Evolutionary conservation across 2,888 invertebrate genomes (phyloP).

Genomic region (Melanargia galathea): DNA sequence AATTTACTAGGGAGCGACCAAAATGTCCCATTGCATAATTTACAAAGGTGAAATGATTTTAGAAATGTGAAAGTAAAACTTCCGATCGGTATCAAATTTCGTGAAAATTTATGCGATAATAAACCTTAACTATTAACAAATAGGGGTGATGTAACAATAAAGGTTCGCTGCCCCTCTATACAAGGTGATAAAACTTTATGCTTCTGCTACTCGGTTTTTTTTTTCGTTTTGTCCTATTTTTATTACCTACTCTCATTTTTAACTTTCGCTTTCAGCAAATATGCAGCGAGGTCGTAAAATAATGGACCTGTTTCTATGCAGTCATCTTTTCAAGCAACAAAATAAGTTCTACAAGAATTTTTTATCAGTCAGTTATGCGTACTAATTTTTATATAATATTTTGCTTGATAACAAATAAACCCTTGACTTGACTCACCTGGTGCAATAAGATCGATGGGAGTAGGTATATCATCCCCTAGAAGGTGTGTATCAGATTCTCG

Average conservation of each 20-base stretch:
- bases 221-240: constrained; percentile 51
- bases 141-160: constrained; percentile 2
- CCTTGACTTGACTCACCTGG: too few species aligned
- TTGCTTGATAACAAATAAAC: too few species aligned
- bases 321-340: constrained; percentile 8
- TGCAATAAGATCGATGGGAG: too few species aligned
- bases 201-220: constrained; percentile 56
- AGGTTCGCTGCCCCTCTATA: constrained; percentile 32
- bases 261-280: constrained; percentile 47
- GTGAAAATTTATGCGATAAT: constrained; percentile 1
- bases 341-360: background rate
- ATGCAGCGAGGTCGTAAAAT: constrained; percentile 24
- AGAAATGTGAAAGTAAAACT: constrained; percentile 67
- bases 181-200: constrained; percentile 52
- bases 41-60: constrained; percentile 44
- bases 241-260: constrained; percentile 47
- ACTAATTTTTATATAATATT: too few species aligned
- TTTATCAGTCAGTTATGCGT: background rate
- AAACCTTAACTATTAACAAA: background rate
- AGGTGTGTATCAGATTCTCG: too few species aligned
- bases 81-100: constrained; percentile 25
- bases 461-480: too few species aligned
- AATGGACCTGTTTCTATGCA: constrained; percentile 10
- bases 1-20: constrained; percentile 35
- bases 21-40: constrained; percentile 46